These are phyloP conservation scores for Microcebus jonahi DNA, from an alignment of 2,113 vertebrate genomes.

Conservation along the genomic window DNA sequence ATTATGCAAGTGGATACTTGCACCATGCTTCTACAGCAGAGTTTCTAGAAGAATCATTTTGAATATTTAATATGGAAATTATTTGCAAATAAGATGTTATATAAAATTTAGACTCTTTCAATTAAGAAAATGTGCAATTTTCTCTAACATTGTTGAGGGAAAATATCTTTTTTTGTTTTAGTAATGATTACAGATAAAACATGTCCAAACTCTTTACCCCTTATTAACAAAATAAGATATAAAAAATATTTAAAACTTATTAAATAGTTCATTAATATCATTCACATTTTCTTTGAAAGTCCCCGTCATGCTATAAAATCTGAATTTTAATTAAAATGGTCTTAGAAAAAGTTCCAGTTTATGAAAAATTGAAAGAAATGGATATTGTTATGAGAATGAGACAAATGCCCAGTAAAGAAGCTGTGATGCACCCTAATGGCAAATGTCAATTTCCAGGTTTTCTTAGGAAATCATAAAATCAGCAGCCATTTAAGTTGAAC, in stretches of 20 bases:
- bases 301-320: background rate
- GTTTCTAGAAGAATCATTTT: background rate
- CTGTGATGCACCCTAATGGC: background rate
- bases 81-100: background rate
- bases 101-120: constrained; percentile 2
- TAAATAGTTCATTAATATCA: background rate
- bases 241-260: background rate
- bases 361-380: constrained; percentile 8
- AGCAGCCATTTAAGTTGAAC: background rate
- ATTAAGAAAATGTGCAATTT: constrained; percentile 25
- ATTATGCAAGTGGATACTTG: background rate
- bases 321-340: constrained; percentile 37
- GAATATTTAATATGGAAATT: background rate
- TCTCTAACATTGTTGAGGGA: background rate
- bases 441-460: background rate
- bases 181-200: constrained; percentile 11
- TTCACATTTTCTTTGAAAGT: constrained; percentile 1
- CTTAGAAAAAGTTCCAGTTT: constrained; percentile 39
- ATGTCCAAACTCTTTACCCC: background rate
- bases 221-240: constrained; percentile 28
- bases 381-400: constrained; percentile 22
- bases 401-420: background rate
- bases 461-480: background rate
- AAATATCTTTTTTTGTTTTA: constrained; percentile 32
- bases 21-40: background rate